A percentile compares a stretch with the other conserved stretches of the same genome.
Evolutionary conservation across 92 coral and sea anemone species (phyloP).

Genomic region (Paragorgia papillata): DNA sequence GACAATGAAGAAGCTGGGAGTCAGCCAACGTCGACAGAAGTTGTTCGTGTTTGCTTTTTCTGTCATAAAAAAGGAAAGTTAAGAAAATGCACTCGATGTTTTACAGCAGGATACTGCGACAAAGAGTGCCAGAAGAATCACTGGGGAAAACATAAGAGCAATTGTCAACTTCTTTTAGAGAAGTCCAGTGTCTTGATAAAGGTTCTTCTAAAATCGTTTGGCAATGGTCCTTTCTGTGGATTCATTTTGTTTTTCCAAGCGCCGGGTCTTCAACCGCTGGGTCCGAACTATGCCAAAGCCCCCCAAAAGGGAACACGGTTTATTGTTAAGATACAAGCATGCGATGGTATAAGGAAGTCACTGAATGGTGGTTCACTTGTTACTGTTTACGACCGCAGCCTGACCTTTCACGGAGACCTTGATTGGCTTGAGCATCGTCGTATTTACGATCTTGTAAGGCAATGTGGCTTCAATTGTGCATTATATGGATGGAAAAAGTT

Average conservation of each 20-base stretch:
- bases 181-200: slow-evolving; percentile 57
- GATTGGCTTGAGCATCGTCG: slow-evolving; percentile 76
- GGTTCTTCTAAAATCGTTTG: neutral
- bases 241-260: neutral
- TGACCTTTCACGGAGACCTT: slow-evolving; percentile 2
- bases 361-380: neutral
- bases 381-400: slow-evolving; percentile 10
- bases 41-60: slow-evolving; percentile 53
- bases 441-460: slow-evolving; percentile 46
- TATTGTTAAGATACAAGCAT: slow-evolving; percentile 53
- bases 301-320: slow-evolving; percentile 53
- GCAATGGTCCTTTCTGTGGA: neutral
- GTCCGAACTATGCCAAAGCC: slow-evolving; percentile 60
- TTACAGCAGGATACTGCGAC: slow-evolving; percentile 65
- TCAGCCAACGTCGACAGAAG: slow-evolving; percentile 49
- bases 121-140: slow-evolving; percentile 58
- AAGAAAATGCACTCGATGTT: slow-evolving; percentile 54
- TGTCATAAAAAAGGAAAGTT: slow-evolving; percentile 50
- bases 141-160: slow-evolving; percentile 54
- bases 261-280: slow-evolving; percentile 63
- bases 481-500: slow-evolving; percentile 58
- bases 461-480: slow-evolving; percentile 36
- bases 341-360: too few species aligned
- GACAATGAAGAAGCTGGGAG: slow-evolving; percentile 52
- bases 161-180: slow-evolving; percentile 52